A percentile compares a stretch with the other conserved stretches of the same genome.
Evolutionary conservation across 2,888 invertebrate species (phyloP).

Genomic region (Patella depressa): DNA sequence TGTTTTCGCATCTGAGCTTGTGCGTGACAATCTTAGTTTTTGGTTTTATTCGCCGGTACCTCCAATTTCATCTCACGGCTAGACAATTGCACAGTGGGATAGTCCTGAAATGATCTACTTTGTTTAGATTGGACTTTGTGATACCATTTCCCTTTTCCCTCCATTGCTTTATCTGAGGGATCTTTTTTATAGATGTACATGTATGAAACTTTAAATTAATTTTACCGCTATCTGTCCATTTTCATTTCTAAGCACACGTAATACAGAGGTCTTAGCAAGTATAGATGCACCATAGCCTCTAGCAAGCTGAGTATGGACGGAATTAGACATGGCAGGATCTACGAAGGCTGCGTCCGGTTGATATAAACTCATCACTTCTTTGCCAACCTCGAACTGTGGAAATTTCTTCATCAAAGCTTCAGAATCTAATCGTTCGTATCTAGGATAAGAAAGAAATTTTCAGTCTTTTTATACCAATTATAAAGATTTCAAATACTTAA

Average conservation of each 20-base stretch:
- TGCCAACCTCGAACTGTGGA: constrained; percentile 58
- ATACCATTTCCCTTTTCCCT: too few species aligned
- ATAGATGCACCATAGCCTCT: constrained; percentile 61
- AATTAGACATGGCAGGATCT: constrained; percentile 65
- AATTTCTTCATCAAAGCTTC: constrained; percentile 45
- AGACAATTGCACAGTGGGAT: too few species aligned
- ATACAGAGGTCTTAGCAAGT: constrained; percentile 61
- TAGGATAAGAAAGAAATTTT: constrained; percentile 21
- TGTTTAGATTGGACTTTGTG: too few species aligned
- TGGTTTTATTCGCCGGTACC: too few species aligned
- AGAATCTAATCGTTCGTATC: constrained; percentile 51
- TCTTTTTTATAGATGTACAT: too few species aligned
- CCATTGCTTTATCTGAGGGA: too few species aligned
- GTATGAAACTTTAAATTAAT: too few species aligned
- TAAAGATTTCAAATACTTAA: too few species aligned
- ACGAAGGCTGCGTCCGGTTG: constrained; percentile 67
- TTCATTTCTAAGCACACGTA: constrained; percentile 42
- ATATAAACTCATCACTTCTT: constrained; percentile 52
- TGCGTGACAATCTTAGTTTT: too few species aligned
- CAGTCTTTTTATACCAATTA: background rate
- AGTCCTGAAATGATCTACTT: too few species aligned
- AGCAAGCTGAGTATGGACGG: constrained; percentile 66
- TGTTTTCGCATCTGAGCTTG: too few species aligned
- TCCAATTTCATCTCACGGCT: too few species aligned
- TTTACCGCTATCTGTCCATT: constrained; percentile 48